Conservation (phyloP, 2,113 vertebrate genomes). For the Nematolebias whitei region DNA sequence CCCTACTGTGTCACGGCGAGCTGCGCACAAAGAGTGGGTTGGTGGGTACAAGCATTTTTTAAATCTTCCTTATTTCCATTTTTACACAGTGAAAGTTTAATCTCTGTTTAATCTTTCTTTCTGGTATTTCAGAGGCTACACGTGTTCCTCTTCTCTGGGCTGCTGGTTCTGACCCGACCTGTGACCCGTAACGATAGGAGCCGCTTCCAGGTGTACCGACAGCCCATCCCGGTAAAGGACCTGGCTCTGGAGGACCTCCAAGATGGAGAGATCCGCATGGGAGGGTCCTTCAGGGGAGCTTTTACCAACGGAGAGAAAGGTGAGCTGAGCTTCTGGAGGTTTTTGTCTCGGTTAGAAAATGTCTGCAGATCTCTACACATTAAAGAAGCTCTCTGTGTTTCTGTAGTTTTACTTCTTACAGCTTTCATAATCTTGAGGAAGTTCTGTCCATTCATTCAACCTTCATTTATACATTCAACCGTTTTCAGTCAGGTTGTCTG, state of each 20-base stretch:
- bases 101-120: neutral
- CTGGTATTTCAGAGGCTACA: slow-evolving; percentile 86
- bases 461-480: too few relatives aligned
- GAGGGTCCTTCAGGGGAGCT: slow-evolving; percentile 94
- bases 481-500: too few relatives aligned
- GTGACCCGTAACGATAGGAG: slow-evolving; percentile 90
- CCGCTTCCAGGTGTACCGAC: slow-evolving; percentile 94
- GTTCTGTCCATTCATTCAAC: too few relatives aligned
- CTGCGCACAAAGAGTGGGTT: slow-evolving; percentile 93
- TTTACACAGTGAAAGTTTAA: neutral
- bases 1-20: slow-evolving; percentile 91
- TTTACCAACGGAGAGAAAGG: slow-evolving; percentile 95
- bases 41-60: slow-evolving; percentile 75
- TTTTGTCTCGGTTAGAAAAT: too few relatives aligned
- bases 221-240: slow-evolving; percentile 90
- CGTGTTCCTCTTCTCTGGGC: slow-evolving; percentile 94
- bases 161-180: slow-evolving; percentile 91
- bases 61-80: neutral
- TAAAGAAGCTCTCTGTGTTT: neutral
- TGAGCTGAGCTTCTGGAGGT: slow-evolving; percentile 63
- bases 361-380: neutral
- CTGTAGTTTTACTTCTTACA: neutral
- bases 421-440: neutral
- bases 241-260: slow-evolving; percentile 92
- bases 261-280: slow-evolving; percentile 93